Evolutionary conservation across 2,113 vertebrate genomes (phyloP), one percentile per base, ranked within the genome.

Genomic region (Ophiodon elongatus): DNA sequence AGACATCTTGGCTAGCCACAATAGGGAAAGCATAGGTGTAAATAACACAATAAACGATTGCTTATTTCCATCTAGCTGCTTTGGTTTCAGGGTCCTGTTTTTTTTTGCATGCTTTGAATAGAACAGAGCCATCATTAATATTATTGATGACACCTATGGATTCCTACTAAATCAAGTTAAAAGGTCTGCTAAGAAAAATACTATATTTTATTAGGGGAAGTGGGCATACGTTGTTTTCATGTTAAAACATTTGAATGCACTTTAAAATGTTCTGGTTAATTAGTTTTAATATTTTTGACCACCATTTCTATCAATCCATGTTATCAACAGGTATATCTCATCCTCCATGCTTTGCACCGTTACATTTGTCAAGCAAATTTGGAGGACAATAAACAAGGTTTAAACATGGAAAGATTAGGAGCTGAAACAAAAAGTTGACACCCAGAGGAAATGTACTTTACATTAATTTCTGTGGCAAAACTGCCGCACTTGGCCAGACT

Each of bases 401-500:
- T 79, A 78, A 78, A 54, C 77, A 52, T 43, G 65, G 70, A 56
- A 29, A 86, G 77, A 89, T 88, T 77, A 85, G 73, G 31, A 57
- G 77, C 77, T 72, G 68, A 85, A 84, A 92, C 88, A 90, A 84
- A 82, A 76, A 25, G 57, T 57, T n/a, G 57, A 75, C 68, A 59
- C 85, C 75, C 83, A 23, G 39, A 63, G 86, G 84, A 83, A 76
- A 87, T 76, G 67, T 78, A 72, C 75, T 85, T 86, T 86, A 62
- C 85, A 91, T 89, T 79, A 54, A 85, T 68, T 39, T 70, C 76
- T 76, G 66, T 39, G 27, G 59, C 23, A 67, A 29, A 85, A 56
- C 82, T 62, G 66, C 70, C 45, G 67, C 39, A 75, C 84, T 88
- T 90, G 85, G 88, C 88, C 72, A 69, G 83, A 81, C 80, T 86